phyloP scores from a whole-genome alignment of 2,888 invertebrate genomes.

The Amphipyra tragopoginis region DNA sequence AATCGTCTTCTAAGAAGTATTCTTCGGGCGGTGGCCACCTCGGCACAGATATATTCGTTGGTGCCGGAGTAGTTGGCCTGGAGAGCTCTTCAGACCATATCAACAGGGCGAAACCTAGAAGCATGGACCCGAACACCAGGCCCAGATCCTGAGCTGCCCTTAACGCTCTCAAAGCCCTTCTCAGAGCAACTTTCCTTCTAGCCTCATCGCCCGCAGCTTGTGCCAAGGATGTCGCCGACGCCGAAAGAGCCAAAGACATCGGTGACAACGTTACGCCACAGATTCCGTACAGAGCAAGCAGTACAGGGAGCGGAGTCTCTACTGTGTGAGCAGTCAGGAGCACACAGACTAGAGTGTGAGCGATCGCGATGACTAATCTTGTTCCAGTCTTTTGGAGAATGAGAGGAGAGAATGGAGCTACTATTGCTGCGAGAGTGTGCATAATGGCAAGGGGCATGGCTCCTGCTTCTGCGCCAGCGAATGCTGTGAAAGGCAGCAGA shows the following conservation, averaged over 20 bases:
- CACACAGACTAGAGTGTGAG: conserved; percentile 89
- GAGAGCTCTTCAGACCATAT: conserved; percentile 83
- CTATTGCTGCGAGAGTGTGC: conserved; percentile 90
- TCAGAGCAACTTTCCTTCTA: conserved; percentile 77
- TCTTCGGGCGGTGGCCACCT: conserved; percentile 85
- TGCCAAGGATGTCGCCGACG: conserved; percentile 89
- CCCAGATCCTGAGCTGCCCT: conserved; percentile 86
- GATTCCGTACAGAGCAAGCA: conserved; percentile 80
- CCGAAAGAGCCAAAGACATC: conserved; percentile 89
- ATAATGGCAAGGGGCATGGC: conserved; percentile 91
- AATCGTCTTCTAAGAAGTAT: conserved; percentile 89
- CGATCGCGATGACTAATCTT: conserved; percentile 80
- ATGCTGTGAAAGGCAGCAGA: conserved; percentile 90
- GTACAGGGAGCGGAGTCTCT: conserved; percentile 76
- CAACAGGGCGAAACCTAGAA: conserved; percentile 86
- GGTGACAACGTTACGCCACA: conserved; percentile 91
- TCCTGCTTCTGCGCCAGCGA: conserved; percentile 88
- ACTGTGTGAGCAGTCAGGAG: conserved; percentile 90
- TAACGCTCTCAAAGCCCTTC: conserved; percentile 81
- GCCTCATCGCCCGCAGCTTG: conserved; percentile 87
- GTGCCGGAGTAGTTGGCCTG: conserved; percentile 79
- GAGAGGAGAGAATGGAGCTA: conserved; percentile 85
- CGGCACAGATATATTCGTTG: conserved; percentile 78
- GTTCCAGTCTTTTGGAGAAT: conserved; percentile 83
- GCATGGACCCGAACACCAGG: conserved; percentile 79